Conservation (phyloP, 2,797 vertebrate genomes). For the Sebastes miniatus region DNA sequence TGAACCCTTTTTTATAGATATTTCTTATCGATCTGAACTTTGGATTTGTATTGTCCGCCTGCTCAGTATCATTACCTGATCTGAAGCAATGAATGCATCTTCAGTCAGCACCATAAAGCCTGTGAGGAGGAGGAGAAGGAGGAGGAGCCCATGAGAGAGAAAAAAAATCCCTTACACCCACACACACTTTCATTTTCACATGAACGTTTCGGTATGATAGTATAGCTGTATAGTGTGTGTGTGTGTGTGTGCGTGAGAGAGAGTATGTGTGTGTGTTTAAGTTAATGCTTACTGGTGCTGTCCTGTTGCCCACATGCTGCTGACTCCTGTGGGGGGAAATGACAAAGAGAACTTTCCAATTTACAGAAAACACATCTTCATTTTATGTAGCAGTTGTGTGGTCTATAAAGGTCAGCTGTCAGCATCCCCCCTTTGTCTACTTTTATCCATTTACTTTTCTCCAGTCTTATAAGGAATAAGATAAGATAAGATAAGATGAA, state of each 20-base stretch:
- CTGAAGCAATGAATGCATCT: not conserved
- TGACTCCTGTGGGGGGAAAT: not conserved
- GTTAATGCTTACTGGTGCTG: not conserved
- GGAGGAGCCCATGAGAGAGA: not conserved
- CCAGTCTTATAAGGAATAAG: not conserved
- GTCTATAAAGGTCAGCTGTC: too few species aligned
- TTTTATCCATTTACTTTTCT: not conserved
- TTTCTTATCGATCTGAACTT: not conserved
- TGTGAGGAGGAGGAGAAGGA: not conserved
- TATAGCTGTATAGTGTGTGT: not conserved
- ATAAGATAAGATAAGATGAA: too few species aligned
- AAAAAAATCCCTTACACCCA: slow-evolving; percentile 13
- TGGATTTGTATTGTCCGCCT: not conserved
- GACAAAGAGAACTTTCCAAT: not conserved
- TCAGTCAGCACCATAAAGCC: not conserved
- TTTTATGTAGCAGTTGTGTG: not conserved
- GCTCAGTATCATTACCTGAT: not conserved
- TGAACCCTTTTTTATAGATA: not conserved
- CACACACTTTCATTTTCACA: slow-evolving; percentile 57
- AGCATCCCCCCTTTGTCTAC: not conserved
- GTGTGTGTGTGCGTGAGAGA: not conserved
- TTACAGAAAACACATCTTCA: not conserved
- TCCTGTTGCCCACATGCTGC: not conserved
- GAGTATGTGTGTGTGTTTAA: not conserved
- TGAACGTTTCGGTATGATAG: slow-evolving; percentile 39